phyloP scores from a whole-genome alignment of 2,113 vertebrate species.

The Sturnus vulgaris region DNA sequence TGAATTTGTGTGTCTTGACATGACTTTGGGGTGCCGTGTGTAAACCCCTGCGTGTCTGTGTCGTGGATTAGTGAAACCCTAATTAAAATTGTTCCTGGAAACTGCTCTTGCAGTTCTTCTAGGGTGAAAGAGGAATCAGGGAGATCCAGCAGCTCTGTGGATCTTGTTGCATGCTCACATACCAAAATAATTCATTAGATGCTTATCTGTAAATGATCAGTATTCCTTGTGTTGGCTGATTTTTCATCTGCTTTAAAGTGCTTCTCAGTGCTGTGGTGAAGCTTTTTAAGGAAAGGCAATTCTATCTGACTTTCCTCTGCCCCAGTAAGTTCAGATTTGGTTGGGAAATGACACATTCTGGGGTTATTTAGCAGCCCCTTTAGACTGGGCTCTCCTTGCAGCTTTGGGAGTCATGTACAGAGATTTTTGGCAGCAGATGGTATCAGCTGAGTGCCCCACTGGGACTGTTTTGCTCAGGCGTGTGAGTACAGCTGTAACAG shows the following conservation, averaged over 20 bases:
- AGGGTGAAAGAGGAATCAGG: background rate
- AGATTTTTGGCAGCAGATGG: background rate
- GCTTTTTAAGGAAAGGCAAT: background rate
- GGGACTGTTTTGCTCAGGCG: background rate
- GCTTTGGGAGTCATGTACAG: background rate
- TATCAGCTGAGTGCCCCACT: background rate
- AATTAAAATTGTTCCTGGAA: background rate
- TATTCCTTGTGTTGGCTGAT: background rate
- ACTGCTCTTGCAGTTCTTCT: background rate
- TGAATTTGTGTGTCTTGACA: background rate
- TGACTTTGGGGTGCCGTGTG: accelerated
- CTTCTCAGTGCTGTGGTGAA: background rate
- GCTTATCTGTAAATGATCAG: background rate
- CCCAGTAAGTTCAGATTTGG: background rate
- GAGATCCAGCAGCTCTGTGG: background rate
- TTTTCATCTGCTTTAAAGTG: background rate
- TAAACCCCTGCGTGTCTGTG: accelerated
- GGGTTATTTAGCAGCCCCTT: background rate
- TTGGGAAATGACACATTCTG: background rate
- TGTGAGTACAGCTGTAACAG: background rate
- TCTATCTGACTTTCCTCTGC: background rate
- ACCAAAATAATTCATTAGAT: background rate
- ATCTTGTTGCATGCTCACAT: background rate
- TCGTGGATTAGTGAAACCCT: background rate
- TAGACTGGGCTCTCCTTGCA: background rate